These are phyloP conservation scores for Lepus europaeus DNA, from an alignment of 2,113 vertebrate genomes.

Conservation along the genomic window DNA sequence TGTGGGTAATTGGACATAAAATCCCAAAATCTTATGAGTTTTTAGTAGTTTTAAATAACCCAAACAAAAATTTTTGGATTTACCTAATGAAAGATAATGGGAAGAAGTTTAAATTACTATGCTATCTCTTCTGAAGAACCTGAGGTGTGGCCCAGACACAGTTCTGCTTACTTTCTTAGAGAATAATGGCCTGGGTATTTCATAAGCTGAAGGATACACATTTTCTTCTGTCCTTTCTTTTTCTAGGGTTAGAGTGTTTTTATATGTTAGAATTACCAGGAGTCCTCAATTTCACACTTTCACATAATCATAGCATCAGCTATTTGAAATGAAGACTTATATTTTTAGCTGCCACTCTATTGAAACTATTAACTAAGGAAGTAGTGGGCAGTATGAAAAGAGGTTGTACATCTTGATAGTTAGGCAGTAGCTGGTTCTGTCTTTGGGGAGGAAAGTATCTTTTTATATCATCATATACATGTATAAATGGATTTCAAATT, in stretches of 20 bases:
- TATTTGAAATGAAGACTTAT: neutral
- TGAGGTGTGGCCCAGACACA: neutral
- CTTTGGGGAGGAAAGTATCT: neutral
- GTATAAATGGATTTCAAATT: no score
- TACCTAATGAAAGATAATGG: neutral
- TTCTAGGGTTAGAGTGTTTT: neutral
- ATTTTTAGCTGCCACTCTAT: neutral
- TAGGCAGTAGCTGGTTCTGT: neutral
- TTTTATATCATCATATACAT: neutral
- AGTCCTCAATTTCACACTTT: neutral
- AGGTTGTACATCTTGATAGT: neutral
- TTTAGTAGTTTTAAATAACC: neutral
- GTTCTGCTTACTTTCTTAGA: neutral
- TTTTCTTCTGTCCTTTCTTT: neutral
- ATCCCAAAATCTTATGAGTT: neutral
- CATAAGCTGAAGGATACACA: neutral
- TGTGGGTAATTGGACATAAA: neutral
- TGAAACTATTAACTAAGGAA: neutral
- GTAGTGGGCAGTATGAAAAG: neutral
- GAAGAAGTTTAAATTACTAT: neutral
- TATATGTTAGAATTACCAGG: neutral
- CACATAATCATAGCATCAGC: neutral
- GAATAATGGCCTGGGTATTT: neutral
- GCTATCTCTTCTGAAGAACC: neutral
- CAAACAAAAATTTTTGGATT: neutral